These are phyloP conservation scores for Pogonocichla stellata DNA, from an alignment of 2,113 vertebrate species.

Conservation along the genomic window DNA sequence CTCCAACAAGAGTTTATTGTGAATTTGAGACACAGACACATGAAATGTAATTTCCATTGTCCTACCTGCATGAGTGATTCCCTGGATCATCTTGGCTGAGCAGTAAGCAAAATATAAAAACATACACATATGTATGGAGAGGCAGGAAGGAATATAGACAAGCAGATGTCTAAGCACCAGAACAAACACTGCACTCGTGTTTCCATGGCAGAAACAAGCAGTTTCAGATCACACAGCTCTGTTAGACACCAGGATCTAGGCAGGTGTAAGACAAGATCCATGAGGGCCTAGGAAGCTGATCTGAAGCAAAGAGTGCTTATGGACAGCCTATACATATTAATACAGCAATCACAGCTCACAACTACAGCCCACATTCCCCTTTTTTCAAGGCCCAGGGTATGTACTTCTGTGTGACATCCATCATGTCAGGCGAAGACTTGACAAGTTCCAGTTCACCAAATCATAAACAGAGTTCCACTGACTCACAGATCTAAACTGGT, in stretches of 20 bases:
- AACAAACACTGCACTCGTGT: not conserved
- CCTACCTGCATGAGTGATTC: constrained; percentile 81
- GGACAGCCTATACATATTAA: not conserved
- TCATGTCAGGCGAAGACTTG: not conserved
- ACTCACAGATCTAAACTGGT: not conserved
- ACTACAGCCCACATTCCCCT: not conserved
- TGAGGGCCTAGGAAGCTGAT: not conserved
- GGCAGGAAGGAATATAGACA: constrained; percentile 8
- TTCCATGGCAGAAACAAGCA: not conserved
- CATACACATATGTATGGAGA: constrained; percentile 8
- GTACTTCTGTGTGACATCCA: not conserved
- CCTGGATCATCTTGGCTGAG: constrained; percentile 71
- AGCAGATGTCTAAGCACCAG: constrained; percentile 2
- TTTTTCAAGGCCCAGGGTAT: not conserved
- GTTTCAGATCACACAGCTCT: constrained; percentile 16
- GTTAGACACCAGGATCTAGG: not conserved
- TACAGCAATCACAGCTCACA: not conserved
- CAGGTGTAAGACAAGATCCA: not conserved
- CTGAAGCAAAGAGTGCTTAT: not conserved
- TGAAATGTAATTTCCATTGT: constrained; percentile 16
- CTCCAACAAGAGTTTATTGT: not conserved
- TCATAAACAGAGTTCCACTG: not conserved
- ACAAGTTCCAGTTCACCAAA: not conserved
- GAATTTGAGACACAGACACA: not conserved
- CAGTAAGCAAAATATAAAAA: constrained; percentile 62